Base-by-base conservation (phyloP, 2,888 invertebrate genomes). In the Urechis unicinctus region DNA sequence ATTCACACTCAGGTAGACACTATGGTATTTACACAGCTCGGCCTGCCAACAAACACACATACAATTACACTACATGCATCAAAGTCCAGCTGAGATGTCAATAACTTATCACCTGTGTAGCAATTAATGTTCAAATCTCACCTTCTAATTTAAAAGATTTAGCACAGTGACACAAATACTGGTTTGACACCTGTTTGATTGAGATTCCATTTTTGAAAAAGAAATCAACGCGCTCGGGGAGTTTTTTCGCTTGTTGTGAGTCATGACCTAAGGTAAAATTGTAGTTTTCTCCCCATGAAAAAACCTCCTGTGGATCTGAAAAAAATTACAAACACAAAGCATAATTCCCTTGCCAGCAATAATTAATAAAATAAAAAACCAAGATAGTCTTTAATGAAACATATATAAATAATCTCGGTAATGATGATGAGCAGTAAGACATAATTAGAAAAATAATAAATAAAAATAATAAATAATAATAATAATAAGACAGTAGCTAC, bases 251-350 rank as follows among this genome's bases (percentile, higher is more conserved):
- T 59, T 71, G 67, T 53, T 72, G 71, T 52, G 66, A 70, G 4
- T 69, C 66, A 56, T 86, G 85, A 1, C 91, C 92, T 6, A 91
- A 81, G 2, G 88, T 89, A 72, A 88, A 89, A 77, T 91, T 92
- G 43, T 84, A 83, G 77, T 93, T 92, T 41, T 84, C 85, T 9
- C 92, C 92, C 90, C 91, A 92, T 0, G 87, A 86, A 64, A 88
- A 88, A 0, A 86, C 83, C 69, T 90, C 88, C 63, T 81, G 82
- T 0, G 82, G 81, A 58, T 74, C 79, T 75, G 61, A n/a, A 63
- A 63, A 41, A 22, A 36, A 9, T n/a, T n/a, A n/a, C n/a, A n/a
- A n/a, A n/a, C n/a, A n/a, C n/a, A n/a, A n/a, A n/a, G n/a, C n/a
- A n/a, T n/a, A n/a, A n/a, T n/a, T n/a, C n/a, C n/a, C n/a, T n/a